Conservation (phyloP, 2,113 vertebrate genomes). For the Actinemys pallida region DNA sequence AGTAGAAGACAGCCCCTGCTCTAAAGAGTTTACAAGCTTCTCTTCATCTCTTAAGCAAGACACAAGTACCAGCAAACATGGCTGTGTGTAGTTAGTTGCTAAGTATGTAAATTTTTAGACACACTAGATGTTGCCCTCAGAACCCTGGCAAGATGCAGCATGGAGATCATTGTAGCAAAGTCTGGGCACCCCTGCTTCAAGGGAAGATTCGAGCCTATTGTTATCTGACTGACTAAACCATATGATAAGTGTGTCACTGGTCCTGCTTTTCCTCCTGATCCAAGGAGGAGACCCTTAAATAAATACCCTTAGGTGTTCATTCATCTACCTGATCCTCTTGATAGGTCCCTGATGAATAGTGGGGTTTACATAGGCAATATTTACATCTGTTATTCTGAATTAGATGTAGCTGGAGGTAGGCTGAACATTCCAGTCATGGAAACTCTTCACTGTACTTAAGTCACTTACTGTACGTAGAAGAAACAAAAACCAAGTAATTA, state of each 20-base stretch:
- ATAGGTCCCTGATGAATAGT: background rate
- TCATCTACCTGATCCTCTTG: background rate
- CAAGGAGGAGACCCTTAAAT: background rate
- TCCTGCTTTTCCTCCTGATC: background rate
- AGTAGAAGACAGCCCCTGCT: background rate
- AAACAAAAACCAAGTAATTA: background rate
- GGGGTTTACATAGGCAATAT: background rate
- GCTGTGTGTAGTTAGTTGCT: background rate
- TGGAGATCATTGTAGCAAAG: background rate
- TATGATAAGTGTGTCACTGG: background rate
- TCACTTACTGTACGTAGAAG: background rate
- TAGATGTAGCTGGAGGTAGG: background rate
- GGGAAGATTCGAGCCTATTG: background rate
- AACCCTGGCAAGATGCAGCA: background rate
- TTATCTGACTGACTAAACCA: background rate
- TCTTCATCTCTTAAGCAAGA: background rate
- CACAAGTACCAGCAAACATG: background rate
- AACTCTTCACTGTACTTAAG: background rate
- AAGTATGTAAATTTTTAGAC: background rate
- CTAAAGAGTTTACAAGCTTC: background rate
- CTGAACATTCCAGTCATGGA: background rate
- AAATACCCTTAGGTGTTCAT: background rate
- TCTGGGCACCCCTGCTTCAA: background rate
- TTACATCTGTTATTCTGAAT: background rate
- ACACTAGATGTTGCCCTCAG: background rate